Conservation (phyloP, 2,888 invertebrate genomes). For the Cecidostiba fungosa region DNA sequence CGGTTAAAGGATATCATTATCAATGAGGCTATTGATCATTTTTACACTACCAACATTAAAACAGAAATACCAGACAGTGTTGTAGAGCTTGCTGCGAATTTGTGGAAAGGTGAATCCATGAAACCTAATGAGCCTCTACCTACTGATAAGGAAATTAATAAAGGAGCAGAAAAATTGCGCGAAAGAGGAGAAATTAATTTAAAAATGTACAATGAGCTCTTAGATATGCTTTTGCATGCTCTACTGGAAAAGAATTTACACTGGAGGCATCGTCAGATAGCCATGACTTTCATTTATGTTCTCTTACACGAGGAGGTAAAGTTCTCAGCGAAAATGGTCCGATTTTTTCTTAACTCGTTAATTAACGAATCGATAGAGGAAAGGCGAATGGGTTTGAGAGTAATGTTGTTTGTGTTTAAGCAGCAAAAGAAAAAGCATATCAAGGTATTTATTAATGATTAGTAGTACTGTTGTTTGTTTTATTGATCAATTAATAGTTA, state of each 20-base stretch:
- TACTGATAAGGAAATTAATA: constrained; percentile 75
- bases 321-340: constrained; percentile 85
- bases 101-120: constrained; percentile 79
- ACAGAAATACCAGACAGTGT: constrained; percentile 82
- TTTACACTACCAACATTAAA: constrained; percentile 85
- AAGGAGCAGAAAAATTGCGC: constrained; percentile 77
- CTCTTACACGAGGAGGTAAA: constrained; percentile 87
- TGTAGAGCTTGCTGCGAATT: constrained; percentile 80
- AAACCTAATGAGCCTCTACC: constrained; percentile 78
- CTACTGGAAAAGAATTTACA: constrained; percentile 84
- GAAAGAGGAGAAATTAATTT: constrained; percentile 81
- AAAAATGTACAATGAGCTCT: constrained; percentile 81
- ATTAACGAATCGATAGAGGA: constrained; percentile 91
- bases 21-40: constrained; percentile 83
- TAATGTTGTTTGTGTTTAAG: constrained; percentile 85
- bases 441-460: constrained; percentile 68
- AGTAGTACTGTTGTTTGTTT: not conserved
- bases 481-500: constrained; percentile 11
- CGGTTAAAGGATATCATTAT: constrained; percentile 82
- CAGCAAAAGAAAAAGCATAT: constrained; percentile 86
- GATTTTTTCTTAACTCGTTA: constrained; percentile 84
- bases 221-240: constrained; percentile 82
- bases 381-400: constrained; percentile 86
- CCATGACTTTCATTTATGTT: constrained; percentile 87
- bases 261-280: constrained; percentile 91